Conservation (phyloP, 2,888 invertebrate species). For the Pachycephus smyrnensis region DNA sequence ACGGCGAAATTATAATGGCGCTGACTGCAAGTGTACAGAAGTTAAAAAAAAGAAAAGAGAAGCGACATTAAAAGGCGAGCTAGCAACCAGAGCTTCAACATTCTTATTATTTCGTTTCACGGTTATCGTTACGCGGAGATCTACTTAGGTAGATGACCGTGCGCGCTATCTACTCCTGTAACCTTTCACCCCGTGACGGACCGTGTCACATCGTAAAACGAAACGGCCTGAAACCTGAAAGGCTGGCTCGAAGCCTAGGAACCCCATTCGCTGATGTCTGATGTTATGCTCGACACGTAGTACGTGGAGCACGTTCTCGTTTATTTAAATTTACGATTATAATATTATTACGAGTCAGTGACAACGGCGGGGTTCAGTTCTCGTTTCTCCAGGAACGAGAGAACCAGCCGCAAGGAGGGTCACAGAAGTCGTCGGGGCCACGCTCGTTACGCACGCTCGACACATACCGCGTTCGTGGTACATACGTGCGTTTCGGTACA, state of each 20-base stretch:
- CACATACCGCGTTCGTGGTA: slow-evolving; percentile 25
- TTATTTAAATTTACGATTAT: slow-evolving; percentile 59
- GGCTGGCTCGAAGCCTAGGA: slow-evolving; percentile 17
- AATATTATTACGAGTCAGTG: slow-evolving; percentile 36
- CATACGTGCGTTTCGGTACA: slow-evolving; percentile 3
- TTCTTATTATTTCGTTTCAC: slow-evolving; percentile 49
- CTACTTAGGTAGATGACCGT: slow-evolving; percentile 32
- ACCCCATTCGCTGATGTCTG: slow-evolving; percentile 2
- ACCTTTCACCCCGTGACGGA: slow-evolving; percentile 27
- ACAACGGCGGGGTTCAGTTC: slow-evolving; percentile 21
- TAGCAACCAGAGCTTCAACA: background rate
- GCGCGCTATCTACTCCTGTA: slow-evolving; percentile 26
- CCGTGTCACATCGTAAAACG: slow-evolving; percentile 58
- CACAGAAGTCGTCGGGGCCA: slow-evolving; percentile 25
- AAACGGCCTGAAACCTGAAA: slow-evolving; percentile 52
- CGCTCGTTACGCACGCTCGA: slow-evolving; percentile 39
- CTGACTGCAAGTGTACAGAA: background rate
- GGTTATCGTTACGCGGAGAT: slow-evolving; percentile 54
- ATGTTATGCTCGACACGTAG: slow-evolving; percentile 61
- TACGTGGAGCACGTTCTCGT: slow-evolving; percentile 48
- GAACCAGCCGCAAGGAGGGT: slow-evolving; percentile 19
- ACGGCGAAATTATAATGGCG: background rate
- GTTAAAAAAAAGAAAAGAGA: background rate
- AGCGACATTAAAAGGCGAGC: background rate
- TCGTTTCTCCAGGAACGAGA: slow-evolving; percentile 8